Percentiles rank a stretch among this genome's conserved stretches.
These are phyloP conservation scores for Tetheella fluctuosa DNA, from an alignment of 2,888 invertebrate genomes.

Conservation along the genomic window DNA sequence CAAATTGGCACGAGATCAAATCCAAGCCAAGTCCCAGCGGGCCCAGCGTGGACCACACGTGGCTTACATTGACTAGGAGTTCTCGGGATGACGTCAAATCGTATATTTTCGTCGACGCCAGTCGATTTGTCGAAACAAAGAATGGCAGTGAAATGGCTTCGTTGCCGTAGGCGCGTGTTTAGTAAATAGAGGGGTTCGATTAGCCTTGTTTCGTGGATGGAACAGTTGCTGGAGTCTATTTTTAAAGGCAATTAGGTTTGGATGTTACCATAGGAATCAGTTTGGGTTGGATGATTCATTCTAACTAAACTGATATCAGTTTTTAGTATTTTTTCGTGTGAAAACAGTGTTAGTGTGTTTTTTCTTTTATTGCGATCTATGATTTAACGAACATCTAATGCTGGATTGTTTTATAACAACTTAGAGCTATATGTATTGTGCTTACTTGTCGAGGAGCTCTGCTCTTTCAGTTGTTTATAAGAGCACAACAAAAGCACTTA, in stretches of 20 bases:
- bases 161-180: conserved; percentile 2
- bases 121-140: conserved; percentile 11
- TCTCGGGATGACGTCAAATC: conserved; percentile 11
- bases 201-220: not conserved
- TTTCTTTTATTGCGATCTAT: no score
- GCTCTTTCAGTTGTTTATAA: not conserved
- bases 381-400: not conserved
- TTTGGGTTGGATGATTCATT: not conserved
- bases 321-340: no score
- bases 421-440: not conserved
- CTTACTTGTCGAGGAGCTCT: not conserved
- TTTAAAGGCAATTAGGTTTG: not conserved
- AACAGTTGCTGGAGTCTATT: not conserved
- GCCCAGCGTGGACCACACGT: conserved; percentile 17
- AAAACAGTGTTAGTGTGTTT: no score
- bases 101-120: conserved; percentile 9
- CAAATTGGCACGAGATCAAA: conserved; percentile 46
- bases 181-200: conserved; percentile 12
- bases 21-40: conserved; percentile 17
- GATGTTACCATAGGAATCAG: not conserved
- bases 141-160: conserved; percentile 9
- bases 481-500: conserved; percentile 5
- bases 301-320: not conserved
- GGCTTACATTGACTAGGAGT: conserved; percentile 12
- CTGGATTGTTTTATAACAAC: not conserved